Evolutionary conservation across 1,140 invertebrate species (phyloP).

Genomic region (Aphelinus certus): DNA sequence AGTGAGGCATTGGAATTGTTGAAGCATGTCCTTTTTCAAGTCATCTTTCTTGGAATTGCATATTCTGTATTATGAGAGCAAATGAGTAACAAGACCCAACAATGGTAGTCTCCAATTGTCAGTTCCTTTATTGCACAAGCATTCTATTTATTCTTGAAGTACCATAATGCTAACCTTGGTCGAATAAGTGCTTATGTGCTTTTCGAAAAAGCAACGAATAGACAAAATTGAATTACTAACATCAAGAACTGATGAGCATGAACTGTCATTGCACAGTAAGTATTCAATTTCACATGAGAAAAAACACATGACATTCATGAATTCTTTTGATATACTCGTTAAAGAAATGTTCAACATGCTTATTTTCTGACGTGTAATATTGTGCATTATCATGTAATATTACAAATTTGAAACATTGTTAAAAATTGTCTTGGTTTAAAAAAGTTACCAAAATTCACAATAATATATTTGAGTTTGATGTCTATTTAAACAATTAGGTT

Average conservation of each 20-base stretch:
- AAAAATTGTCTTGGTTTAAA: neutral
- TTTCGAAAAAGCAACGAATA: neutral
- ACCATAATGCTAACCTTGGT: conserved; percentile 6
- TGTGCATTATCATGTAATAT: conserved; percentile 5
- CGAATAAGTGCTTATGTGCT: neutral
- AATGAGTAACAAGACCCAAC: conserved; percentile 19
- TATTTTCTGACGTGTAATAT: too few relatives aligned
- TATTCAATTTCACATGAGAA: neutral
- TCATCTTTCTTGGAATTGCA: neutral
- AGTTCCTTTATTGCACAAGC: neutral
- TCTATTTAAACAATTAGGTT: neutral
- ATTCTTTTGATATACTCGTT: too few relatives aligned
- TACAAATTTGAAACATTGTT: neutral
- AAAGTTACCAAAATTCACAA: neutral
- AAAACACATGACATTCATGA: neutral
- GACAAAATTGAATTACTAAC: neutral
- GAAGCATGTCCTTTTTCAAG: conserved; percentile 1
- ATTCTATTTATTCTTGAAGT: neutral
- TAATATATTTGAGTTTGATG: neutral
- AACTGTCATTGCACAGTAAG: conserved; percentile 27
- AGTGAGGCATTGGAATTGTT: neutral
- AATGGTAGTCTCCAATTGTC: neutral
- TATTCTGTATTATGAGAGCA: neutral
- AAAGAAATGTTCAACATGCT: too few relatives aligned
- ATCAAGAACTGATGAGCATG: conserved; percentile 15